A percentile compares a stretch with the other conserved stretches of the same genome.
phyloP scores from a whole-genome alignment of 2,797 vertebrate species.

The Brachymystax lenok region DNA sequence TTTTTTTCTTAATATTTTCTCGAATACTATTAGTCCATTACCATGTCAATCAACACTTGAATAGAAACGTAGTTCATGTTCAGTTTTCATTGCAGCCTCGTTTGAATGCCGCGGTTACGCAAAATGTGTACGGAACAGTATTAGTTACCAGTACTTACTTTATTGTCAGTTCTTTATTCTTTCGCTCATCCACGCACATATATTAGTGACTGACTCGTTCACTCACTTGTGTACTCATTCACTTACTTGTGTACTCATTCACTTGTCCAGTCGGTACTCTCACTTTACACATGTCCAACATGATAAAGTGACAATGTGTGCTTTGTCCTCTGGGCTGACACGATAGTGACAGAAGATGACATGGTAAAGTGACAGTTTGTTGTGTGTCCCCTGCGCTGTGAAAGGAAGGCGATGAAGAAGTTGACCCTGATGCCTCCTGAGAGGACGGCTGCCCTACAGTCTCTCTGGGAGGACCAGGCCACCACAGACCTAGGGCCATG shows the following conservation, averaged over 20 bases:
- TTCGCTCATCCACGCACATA: not conserved
- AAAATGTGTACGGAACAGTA: too few relatives aligned
- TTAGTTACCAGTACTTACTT: too few relatives aligned
- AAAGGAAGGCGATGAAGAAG: constrained; percentile 90
- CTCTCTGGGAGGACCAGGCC: constrained; percentile 85
- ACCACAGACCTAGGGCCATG: constrained; percentile 88
- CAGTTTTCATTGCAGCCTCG: too few relatives aligned
- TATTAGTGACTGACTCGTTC: not conserved
- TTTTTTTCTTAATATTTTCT: too few relatives aligned
- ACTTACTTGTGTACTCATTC: too few relatives aligned
- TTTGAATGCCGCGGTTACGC: too few relatives aligned
- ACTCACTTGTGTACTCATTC: not conserved
- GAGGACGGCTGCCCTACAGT: constrained; percentile 80
- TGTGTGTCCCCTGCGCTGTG: constrained; percentile 28
- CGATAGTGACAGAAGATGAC: not conserved
- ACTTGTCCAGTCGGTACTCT: not conserved
- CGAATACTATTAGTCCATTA: too few relatives aligned
- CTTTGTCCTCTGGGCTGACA: constrained; percentile 14
- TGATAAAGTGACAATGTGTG: constrained; percentile 14
- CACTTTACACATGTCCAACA: constrained; percentile 8
- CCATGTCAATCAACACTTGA: too few relatives aligned
- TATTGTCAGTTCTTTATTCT: not conserved
- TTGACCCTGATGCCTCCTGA: constrained; percentile 87
- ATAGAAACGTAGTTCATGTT: too few relatives aligned
- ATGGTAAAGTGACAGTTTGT: not conserved